A percentile compares a stretch with the other conserved stretches of the same genome.
Conservation (phyloP, 2,797 vertebrate genomes). For the Streptopelia turtur region DNA sequence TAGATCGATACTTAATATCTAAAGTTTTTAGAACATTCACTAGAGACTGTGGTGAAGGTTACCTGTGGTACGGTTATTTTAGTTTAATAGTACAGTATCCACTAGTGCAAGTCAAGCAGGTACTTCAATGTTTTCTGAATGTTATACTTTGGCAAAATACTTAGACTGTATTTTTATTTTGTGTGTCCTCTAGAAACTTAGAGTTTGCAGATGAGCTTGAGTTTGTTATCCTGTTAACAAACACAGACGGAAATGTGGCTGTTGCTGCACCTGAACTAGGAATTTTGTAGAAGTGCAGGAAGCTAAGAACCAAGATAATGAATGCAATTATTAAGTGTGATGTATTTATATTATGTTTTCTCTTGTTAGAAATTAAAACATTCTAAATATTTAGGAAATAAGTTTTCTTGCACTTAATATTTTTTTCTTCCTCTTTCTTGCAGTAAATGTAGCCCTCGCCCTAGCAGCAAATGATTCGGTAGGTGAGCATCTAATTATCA, state of each 20-base stretch:
- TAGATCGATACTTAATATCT: neutral
- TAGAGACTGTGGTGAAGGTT: neutral
- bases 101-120: neutral
- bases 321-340: neutral
- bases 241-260: neutral
- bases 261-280: neutral
- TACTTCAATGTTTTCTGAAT: neutral
- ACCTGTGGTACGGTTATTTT: neutral
- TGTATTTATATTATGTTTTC: neutral
- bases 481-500: slow-evolving; percentile 64
- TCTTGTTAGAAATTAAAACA: neutral
- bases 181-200: neutral
- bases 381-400: neutral
- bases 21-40: neutral
- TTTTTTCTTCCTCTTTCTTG: slow-evolving; percentile 44
- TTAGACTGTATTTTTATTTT: neutral
- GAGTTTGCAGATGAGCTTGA: neutral
- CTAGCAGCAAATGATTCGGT: slow-evolving; percentile 88
- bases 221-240: neutral
- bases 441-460: slow-evolving; percentile 94
- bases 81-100: neutral
- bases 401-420: slow-evolving; percentile 36
- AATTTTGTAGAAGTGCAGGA: neutral
- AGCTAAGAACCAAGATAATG: neutral
- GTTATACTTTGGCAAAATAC: neutral